A percentile compares a stretch with the other conserved stretches of the same genome.
Evolutionary conservation across 2,113 vertebrate genomes (phyloP).

Genomic region (Limanda limanda): DNA sequence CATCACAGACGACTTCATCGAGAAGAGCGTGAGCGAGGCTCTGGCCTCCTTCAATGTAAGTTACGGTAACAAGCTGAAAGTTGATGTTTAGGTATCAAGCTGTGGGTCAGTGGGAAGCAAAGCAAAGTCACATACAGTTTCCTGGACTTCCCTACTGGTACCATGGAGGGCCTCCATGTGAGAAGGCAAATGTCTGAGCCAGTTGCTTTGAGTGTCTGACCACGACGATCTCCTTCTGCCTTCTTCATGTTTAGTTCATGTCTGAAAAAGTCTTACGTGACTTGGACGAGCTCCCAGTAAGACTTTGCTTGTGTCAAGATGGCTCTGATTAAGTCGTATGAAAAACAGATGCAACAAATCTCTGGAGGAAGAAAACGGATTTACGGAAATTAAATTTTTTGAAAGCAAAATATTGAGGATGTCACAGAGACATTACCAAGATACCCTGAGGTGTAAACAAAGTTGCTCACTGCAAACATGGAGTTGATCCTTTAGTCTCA

Average conservation of each 20-base stretch:
- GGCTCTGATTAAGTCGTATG: background rate
- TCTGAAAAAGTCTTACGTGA: too few species aligned
- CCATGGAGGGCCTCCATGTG: too few species aligned
- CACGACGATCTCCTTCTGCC: too few species aligned
- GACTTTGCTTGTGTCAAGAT: background rate
- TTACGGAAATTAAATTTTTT: background rate
- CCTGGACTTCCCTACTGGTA: too few species aligned
- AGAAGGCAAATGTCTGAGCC: too few species aligned
- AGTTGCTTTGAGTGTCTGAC: too few species aligned
- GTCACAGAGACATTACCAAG: background rate
- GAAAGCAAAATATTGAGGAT: background rate
- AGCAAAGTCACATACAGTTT: too few species aligned
- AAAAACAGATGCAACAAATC: background rate
- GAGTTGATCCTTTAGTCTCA: too few species aligned
- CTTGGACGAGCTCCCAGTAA: background rate
- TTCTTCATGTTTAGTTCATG: too few species aligned
- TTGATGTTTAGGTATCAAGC: too few species aligned
- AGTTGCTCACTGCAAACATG: background rate
- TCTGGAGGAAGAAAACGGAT: background rate
- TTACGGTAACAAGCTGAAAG: background rate
- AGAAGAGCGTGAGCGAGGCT: conserved; percentile 96
- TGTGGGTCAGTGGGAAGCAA: too few species aligned
- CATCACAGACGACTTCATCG: conserved; percentile 96
- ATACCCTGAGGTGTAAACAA: background rate
- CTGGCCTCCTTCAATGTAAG: conserved; percentile 96